phyloP scores from a whole-genome alignment of 2,888 invertebrate species.

The Kuschelorhynchus macadamiae region DNA sequence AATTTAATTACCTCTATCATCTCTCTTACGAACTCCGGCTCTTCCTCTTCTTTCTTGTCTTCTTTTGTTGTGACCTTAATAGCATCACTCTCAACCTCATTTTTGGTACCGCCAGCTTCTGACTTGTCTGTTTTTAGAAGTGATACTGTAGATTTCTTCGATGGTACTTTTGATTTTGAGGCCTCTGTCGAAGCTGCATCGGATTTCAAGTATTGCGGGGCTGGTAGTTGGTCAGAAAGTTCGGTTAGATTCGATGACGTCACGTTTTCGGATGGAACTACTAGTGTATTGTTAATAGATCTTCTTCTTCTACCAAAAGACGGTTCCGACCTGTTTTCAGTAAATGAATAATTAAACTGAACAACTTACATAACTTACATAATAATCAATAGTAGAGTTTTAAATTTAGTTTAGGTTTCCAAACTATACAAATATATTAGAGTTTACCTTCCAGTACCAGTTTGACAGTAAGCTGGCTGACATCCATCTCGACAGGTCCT shows the following conservation, averaged over 20 bases:
- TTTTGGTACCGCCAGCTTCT: neutral
- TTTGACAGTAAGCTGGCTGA: conserved; percentile 90
- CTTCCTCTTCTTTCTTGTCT: conserved; percentile 65
- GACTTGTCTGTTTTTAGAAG: conserved; percentile 21
- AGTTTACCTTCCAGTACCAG: conserved; percentile 74
- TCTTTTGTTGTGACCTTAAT: conserved; percentile 24
- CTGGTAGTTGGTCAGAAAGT: neutral
- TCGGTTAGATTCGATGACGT: conserved; percentile 4
- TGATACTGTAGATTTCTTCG: conserved; percentile 32
- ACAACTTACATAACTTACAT: neutral
- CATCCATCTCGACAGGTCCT: conserved; percentile 91
- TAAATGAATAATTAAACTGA: neutral
- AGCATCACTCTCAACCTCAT: conserved; percentile 6
- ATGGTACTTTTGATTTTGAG: conserved; percentile 11
- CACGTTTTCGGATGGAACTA: conserved; percentile 11
- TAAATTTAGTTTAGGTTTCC: too few relatives aligned
- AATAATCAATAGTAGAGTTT: too few relatives aligned
- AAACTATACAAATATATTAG: too few relatives aligned
- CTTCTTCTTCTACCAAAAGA: conserved; percentile 47
- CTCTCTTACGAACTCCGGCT: conserved; percentile 85
- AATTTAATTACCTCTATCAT: conserved; percentile 83
- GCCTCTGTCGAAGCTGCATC: neutral
- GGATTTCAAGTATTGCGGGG: conserved; percentile 22
- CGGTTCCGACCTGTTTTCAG: conserved; percentile 46
- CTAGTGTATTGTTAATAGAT: conserved; percentile 42